phyloP scores from a whole-genome alignment of 2,888 invertebrate species.

The Bhutanitis thaidina region DNA sequence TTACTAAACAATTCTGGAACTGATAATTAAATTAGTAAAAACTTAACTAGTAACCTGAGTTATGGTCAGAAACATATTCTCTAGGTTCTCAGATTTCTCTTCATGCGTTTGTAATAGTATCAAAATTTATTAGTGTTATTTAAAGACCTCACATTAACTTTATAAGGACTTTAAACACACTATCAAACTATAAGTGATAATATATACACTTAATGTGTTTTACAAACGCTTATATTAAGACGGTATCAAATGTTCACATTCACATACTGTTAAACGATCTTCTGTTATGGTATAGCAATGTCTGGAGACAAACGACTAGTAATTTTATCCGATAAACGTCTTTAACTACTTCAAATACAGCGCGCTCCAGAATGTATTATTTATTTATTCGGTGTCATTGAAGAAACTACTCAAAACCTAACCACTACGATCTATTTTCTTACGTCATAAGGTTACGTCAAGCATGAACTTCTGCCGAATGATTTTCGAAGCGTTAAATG shows the following conservation, averaged over 20 bases:
- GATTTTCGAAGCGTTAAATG: conserved; percentile 39
- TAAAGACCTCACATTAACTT: conserved; percentile 3
- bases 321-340: conserved; percentile 14
- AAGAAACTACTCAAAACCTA: conserved; percentile 2
- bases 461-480: conserved; percentile 21
- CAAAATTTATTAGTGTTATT: conserved; percentile 25
- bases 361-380: neutral
- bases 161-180: neutral
- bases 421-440: neutral
- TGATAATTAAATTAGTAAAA: too few species aligned
- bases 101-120: conserved; percentile 26
- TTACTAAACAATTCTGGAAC: too few species aligned
- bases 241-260: conserved; percentile 13
- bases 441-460: neutral
- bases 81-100: conserved; percentile 28
- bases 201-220: conserved; percentile 10
- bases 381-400: neutral
- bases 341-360: conserved; percentile 5
- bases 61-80: conserved; percentile 34
- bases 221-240: conserved; percentile 5
- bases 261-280: conserved; percentile 6
- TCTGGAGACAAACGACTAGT: conserved; percentile 12
- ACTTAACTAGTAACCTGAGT: conserved; percentile 30
- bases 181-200: neutral
- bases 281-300: conserved; percentile 3